phyloP scores from a whole-genome alignment of 2,113 vertebrate species.

The Cyanistes caeruleus region DNA sequence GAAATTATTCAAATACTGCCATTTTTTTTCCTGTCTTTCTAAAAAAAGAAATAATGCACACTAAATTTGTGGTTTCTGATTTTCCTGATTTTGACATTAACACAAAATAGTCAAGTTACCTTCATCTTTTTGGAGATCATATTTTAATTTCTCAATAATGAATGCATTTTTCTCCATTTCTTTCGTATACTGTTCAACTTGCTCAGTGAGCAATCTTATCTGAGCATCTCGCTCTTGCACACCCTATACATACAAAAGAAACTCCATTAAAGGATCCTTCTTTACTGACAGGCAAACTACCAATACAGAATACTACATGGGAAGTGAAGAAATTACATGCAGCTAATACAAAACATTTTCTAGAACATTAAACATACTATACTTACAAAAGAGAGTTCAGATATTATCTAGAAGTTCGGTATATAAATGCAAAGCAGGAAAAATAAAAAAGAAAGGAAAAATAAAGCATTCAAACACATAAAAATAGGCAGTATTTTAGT shows the following conservation, averaged over 20 bases:
- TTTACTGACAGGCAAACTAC: background rate
- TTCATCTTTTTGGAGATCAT: constrained; percentile 81
- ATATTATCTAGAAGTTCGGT: constrained; percentile 76
- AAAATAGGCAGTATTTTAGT: background rate
- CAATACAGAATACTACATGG: background rate
- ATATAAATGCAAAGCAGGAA: constrained; percentile 50
- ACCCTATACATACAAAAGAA: constrained; percentile 69
- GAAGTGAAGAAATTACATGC: background rate
- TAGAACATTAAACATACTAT: background rate
- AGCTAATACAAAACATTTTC: background rate
- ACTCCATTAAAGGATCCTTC: background rate
- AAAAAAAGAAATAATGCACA: background rate
- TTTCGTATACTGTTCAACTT: constrained; percentile 88
- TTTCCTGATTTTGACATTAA: background rate
- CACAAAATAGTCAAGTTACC: constrained; percentile 68
- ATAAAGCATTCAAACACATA: background rate
- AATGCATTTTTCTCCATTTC: constrained; percentile 91
- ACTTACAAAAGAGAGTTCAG: constrained; percentile 82
- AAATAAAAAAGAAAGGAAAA: constrained; percentile 23
- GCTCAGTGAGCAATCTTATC: constrained; percentile 89
- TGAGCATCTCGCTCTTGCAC: constrained; percentile 91
- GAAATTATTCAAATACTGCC: background rate
- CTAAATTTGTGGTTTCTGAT: background rate
- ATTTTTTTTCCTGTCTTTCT: background rate
- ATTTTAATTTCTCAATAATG: constrained; percentile 86